Evolutionary conservation across 2,797 vertebrate genomes (phyloP).

Genomic region (Molossus molossus): DNA sequence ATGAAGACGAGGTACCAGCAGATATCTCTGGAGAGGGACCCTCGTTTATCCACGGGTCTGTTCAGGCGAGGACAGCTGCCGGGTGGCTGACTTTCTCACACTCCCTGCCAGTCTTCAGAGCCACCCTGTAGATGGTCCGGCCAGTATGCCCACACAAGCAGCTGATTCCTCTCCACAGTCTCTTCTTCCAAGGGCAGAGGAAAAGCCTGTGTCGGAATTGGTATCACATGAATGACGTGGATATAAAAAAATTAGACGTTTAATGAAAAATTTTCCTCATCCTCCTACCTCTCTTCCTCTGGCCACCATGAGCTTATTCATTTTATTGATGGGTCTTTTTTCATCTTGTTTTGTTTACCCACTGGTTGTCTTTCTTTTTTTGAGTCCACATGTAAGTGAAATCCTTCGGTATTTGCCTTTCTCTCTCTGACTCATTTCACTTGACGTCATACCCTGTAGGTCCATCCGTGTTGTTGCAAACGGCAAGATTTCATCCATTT

Average conservation of each 20-base stretch:
- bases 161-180: neutral
- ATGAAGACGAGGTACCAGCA: constrained; percentile 77
- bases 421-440: neutral
- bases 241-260: too few relatives aligned
- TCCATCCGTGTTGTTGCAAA: neutral
- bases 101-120: constrained; percentile 53
- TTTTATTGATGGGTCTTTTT: neutral
- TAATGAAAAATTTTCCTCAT: neutral
- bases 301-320: neutral
- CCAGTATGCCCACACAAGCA: too few relatives aligned
- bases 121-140: neutral
- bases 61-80: constrained; percentile 77
- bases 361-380: neutral
- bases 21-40: constrained; percentile 77
- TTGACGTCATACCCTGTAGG: neutral
- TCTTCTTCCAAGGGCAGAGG: neutral
- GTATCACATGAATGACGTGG: neutral
- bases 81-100: constrained; percentile 78
- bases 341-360: neutral
- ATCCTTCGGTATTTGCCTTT: neutral
- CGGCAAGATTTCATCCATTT: neutral
- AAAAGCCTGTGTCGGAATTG: neutral
- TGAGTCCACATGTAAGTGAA: neutral
- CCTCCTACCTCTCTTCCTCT: neutral
- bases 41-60: constrained; percentile 65